phyloP scores from a whole-genome alignment of 30 jellyfish, hydroid and myxozoan genomes.

The Aurelia aurita complex sp. Pacific region DNA sequence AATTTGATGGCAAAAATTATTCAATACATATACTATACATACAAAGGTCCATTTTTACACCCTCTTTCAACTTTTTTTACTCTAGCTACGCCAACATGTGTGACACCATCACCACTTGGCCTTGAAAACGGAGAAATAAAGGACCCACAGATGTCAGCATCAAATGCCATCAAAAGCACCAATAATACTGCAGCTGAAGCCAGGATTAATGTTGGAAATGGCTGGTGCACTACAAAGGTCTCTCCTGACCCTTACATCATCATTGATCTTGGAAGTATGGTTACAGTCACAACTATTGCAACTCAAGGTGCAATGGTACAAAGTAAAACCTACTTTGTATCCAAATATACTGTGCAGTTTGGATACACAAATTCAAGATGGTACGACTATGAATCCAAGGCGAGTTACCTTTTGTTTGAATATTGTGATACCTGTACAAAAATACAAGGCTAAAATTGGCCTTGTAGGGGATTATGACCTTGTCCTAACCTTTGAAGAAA shows the following conservation, averaged over 20 bases:
- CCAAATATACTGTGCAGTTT: conserved; percentile 20
- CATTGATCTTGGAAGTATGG: conserved; percentile 20
- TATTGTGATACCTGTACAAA: not conserved
- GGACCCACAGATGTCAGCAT: not conserved
- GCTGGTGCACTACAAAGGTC: conserved; percentile 41
- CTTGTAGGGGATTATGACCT: too few relatives aligned
- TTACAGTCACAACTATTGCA: conserved; percentile 37
- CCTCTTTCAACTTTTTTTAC: not conserved
- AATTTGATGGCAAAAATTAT: too few relatives aligned
- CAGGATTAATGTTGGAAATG: conserved; percentile 30
- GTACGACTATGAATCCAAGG: conserved; percentile 29
- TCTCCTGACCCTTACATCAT: not conserved
- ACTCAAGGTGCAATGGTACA: conserved; percentile 48
- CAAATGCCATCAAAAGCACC: not conserved
- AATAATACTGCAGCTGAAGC: conserved; percentile 24
- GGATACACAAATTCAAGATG: conserved; percentile 18
- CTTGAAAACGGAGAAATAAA: not conserved
- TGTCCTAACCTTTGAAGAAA: too few relatives aligned
- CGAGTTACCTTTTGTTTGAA: not conserved
- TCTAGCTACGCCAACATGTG: conserved; percentile 27
- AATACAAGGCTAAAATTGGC: too few relatives aligned
- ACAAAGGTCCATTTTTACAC: too few relatives aligned
- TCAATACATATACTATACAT: too few relatives aligned
- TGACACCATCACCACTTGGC: conserved; percentile 15
- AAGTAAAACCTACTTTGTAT: not conserved